Evolutionary conservation across 2,888 invertebrate species (phyloP).

Genomic region (Ormyrus rosae): DNA sequence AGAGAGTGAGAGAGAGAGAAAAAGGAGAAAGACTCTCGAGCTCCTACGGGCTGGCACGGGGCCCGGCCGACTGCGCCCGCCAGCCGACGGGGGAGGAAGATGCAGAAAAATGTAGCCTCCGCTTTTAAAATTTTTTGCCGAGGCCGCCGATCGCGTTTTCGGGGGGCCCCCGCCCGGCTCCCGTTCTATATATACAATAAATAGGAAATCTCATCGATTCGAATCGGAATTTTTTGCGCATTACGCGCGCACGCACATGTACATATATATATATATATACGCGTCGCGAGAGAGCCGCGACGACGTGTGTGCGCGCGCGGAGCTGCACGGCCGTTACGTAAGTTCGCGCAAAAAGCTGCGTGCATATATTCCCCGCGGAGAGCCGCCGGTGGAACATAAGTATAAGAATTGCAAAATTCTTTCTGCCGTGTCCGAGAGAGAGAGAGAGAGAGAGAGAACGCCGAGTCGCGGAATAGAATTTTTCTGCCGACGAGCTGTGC

Average conservation of each 20-base stretch:
- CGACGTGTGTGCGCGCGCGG: not conserved
- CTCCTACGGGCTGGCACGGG: constrained; percentile 67
- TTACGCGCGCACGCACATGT: not conserved
- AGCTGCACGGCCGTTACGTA: constrained; percentile 36
- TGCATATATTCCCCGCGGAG: constrained; percentile 1
- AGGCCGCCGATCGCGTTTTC: constrained; percentile 11
- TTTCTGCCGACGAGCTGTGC: not conserved
- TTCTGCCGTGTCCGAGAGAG: not conserved
- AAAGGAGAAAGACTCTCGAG: constrained; percentile 67
- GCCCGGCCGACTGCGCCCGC: constrained; percentile 61
- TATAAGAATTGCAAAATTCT: constrained; percentile 57
- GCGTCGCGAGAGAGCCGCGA: constrained; percentile 2
- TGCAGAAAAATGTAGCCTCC: constrained; percentile 69
- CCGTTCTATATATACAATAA: not conserved
- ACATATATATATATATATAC: not conserved
- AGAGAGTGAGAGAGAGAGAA: constrained; percentile 51
- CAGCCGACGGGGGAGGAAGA: constrained; percentile 58
- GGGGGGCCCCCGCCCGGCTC: not conserved
- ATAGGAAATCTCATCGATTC: too few species aligned
- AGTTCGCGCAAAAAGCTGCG: constrained; percentile 41
- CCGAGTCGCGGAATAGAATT: constrained; percentile 40
- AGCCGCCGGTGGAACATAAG: constrained; percentile 43
- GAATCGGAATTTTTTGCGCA: constrained; percentile 45
- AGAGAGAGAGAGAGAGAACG: constrained; percentile 3
- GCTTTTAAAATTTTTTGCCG: constrained; percentile 24